These are phyloP conservation scores for Cranoglanis bouderius DNA, from an alignment of 2,113 vertebrate genomes.

Conservation along the genomic window DNA sequence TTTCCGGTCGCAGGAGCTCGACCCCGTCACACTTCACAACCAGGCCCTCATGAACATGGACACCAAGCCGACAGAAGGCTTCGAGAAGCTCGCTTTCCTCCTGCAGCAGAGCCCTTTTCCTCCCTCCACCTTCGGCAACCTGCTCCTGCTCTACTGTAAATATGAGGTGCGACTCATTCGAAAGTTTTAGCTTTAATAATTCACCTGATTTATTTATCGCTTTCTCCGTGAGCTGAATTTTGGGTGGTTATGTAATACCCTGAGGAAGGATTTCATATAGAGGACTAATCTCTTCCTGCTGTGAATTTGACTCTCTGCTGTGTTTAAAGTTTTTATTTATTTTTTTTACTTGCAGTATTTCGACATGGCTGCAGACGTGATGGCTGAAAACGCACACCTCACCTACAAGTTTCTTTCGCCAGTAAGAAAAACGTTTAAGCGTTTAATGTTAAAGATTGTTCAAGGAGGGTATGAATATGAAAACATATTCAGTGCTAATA, in stretches of 20 bases:
- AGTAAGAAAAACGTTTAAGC: constrained; percentile 60
- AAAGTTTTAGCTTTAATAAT: not conserved
- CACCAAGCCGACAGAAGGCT: constrained; percentile 85
- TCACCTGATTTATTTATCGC: not conserved
- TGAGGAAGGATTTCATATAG: not conserved
- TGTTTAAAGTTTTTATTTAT: not conserved
- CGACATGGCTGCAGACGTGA: constrained; percentile 90
- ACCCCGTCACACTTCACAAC: constrained; percentile 93
- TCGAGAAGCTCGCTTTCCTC: constrained; percentile 92
- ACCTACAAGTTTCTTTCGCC: constrained; percentile 91
- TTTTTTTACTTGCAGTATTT: constrained; percentile 78
- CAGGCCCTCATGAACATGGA: constrained; percentile 96
- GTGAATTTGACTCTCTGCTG: not conserved
- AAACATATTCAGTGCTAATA: not conserved
- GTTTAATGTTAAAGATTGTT: not conserved
- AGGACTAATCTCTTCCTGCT: not conserved
- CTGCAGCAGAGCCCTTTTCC: constrained; percentile 92
- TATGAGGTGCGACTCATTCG: constrained; percentile 70
- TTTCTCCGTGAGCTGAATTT: not conserved
- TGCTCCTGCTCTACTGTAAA: constrained; percentile 91
- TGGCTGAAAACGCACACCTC: constrained; percentile 94
- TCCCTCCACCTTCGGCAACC: constrained; percentile 91
- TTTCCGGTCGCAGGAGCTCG: constrained; percentile 75
- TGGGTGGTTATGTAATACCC: not conserved
- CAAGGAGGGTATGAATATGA: not conserved